These are phyloP conservation scores for Poecile atricapillus DNA, from an alignment of 2,113 vertebrate genomes.

Conservation along the genomic window DNA sequence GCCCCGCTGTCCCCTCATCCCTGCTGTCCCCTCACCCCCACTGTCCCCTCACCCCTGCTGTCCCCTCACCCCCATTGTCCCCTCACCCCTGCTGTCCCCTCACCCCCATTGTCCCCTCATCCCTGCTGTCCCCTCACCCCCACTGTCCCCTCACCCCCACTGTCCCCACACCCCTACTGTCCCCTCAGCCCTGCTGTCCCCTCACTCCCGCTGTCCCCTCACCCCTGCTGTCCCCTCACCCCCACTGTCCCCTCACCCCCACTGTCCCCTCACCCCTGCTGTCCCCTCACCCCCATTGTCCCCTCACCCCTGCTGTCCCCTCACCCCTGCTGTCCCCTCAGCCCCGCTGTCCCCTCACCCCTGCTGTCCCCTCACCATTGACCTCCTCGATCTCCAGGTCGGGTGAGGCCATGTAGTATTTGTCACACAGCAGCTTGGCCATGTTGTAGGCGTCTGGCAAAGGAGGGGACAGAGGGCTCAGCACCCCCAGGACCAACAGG, in stretches of 20 bases:
- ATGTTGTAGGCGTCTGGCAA: conserved; percentile 85
- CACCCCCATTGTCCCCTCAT: accelerated
- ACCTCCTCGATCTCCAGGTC: conserved; percentile 83
- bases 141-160: accelerated
- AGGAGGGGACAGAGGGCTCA: neutral
- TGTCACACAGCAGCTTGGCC: conserved; percentile 91
- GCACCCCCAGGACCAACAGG: neutral
- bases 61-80: neutral
- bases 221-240: too few relatives aligned
- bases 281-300: too few relatives aligned
- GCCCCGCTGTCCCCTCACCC: neutral
- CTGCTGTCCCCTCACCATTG: conserved; percentile 70
- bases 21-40: too few relatives aligned
- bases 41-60: too few relatives aligned
- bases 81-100: accelerated
- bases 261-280: accelerated
- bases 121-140: neutral
- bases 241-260: neutral
- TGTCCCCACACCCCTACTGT: neutral
- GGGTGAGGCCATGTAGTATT: conserved; percentile 88
- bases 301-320: accelerated
- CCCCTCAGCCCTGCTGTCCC: too few relatives aligned
- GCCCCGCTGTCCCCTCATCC: too few relatives aligned
- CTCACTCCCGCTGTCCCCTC: too few relatives aligned
- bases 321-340: neutral